Evolutionary conservation across 2,797 vertebrate genomes (phyloP).

Genomic region (Phoebastria nigripes): DNA sequence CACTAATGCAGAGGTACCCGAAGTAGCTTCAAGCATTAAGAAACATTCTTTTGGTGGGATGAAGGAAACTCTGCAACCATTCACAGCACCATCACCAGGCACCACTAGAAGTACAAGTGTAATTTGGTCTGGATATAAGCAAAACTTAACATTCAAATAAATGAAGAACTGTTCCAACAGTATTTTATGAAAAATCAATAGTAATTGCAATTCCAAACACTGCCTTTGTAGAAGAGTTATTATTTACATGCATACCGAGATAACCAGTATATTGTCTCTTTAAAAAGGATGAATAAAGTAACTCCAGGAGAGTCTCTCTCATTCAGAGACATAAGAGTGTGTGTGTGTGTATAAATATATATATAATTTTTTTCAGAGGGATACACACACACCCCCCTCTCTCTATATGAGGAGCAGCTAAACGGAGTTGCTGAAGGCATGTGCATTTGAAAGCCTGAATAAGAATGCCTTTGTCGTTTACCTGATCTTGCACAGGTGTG

Average conservation of each 20-base stretch:
- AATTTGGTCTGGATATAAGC: neutral
- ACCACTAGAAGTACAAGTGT: neutral
- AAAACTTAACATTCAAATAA: neutral
- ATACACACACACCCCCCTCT: neutral
- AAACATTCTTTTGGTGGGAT: neutral
- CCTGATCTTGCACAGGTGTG: neutral
- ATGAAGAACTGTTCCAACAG: neutral
- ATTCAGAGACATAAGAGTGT: neutral
- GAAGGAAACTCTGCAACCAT: neutral
- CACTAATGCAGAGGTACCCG: rapidly evolving
- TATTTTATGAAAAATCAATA: constrained; percentile 16
- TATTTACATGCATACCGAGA: neutral
- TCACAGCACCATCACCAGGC: neutral
- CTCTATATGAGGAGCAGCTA: neutral
- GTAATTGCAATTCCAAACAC: constrained; percentile 4
- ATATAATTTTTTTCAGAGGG: neutral
- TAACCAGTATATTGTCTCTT: neutral
- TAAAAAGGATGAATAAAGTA: neutral
- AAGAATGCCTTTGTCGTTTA: neutral
- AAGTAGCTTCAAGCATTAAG: neutral
- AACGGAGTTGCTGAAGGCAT: neutral
- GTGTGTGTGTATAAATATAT: neutral
- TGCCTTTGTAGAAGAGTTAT: neutral
- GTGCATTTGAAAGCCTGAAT: neutral
- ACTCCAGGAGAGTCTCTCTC: neutral